These are phyloP conservation scores for Rhynchophorus ferrugineus DNA, from an alignment of 1,140 invertebrate genomes.

Conservation along the genomic window DNA sequence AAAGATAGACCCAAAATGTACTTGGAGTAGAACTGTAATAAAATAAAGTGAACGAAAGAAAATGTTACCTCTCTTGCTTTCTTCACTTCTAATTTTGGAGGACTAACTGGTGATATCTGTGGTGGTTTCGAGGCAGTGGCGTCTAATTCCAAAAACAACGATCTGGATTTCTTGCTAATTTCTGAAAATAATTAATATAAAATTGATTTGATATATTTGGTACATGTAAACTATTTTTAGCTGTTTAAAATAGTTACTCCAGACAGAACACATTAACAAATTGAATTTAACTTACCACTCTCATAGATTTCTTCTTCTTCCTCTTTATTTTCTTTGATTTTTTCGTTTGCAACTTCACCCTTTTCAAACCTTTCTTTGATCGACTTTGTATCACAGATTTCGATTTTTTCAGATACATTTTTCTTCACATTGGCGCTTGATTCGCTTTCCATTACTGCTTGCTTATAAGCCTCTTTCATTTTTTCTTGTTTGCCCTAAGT, in stretches of 20 bases:
- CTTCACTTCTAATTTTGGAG: conserved; percentile 37
- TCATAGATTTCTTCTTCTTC: conserved; percentile 69
- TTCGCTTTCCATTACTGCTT: conserved; percentile 71
- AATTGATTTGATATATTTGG: background rate
- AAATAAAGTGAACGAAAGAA: background rate
- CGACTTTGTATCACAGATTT: conserved; percentile 55
- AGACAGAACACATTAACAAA: no score
- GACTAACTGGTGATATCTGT: conserved; percentile 41
- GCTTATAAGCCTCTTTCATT: conserved; percentile 87
- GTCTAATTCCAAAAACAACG: conserved; percentile 78
- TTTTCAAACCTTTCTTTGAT: conserved; percentile 80
- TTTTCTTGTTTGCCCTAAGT: conserved; percentile 78
- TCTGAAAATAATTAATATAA: conserved; percentile 45
- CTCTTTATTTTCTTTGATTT: conserved; percentile 41
- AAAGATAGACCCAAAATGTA: background rate
- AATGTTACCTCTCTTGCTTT: conserved; percentile 33
- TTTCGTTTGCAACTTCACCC: conserved; percentile 61
- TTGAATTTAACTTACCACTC: conserved; percentile 58
- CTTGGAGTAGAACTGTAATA: background rate
- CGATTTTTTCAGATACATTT: conserved; percentile 35
- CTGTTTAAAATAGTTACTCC: no score
- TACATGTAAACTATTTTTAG: no score
- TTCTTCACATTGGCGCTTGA: conserved; percentile 35
- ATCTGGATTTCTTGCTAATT: conserved; percentile 78
- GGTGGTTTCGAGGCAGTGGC: conserved; percentile 49